Evolutionary conservation across 2,113 vertebrate species (phyloP).

Genomic region (Pollachius pollachius): DNA sequence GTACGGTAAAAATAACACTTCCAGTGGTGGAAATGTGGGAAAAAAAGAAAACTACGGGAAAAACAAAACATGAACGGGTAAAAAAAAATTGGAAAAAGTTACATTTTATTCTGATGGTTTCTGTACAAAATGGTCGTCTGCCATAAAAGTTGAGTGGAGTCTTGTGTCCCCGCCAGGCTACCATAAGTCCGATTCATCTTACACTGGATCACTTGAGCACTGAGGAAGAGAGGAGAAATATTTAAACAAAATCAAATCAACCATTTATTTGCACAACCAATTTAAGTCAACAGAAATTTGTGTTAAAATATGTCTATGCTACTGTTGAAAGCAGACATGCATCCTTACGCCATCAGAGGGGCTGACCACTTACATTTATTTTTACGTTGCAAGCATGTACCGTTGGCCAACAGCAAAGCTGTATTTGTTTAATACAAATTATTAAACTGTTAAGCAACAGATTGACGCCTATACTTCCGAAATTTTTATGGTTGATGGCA

Average conservation of each 20-base stretch:
- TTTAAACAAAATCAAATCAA: neutral
- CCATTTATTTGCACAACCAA: too few species aligned
- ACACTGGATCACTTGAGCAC: conserved; percentile 48
- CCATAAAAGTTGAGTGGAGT: conserved; percentile 64
- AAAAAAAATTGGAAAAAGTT: conserved; percentile 81
- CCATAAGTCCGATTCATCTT: conserved; percentile 30
- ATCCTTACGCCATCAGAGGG: too few species aligned
- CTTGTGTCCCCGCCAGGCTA: conserved; percentile 30
- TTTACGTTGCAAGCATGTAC: too few species aligned
- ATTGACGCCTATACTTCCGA: too few species aligned
- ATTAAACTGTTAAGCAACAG: too few species aligned
- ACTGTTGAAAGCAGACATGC: too few species aligned
- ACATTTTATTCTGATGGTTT: conserved; percentile 81
- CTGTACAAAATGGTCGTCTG: conserved; percentile 90
- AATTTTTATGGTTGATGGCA: too few species aligned
- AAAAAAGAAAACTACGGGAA: conserved; percentile 69
- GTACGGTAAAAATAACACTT: conserved; percentile 99
- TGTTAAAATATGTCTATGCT: too few species aligned
- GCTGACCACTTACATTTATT: too few species aligned
- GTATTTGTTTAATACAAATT: too few species aligned
- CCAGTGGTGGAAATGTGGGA: conserved; percentile 93
- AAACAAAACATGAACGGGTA: conserved; percentile 65
- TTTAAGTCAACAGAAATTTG: too few species aligned
- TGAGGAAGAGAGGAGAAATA: conserved; percentile 1
- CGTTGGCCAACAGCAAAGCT: too few species aligned